These are phyloP conservation scores for Drosophila fulvimacula DNA, from an alignment of 2,888 invertebrate species.

Conservation along the genomic window DNA sequence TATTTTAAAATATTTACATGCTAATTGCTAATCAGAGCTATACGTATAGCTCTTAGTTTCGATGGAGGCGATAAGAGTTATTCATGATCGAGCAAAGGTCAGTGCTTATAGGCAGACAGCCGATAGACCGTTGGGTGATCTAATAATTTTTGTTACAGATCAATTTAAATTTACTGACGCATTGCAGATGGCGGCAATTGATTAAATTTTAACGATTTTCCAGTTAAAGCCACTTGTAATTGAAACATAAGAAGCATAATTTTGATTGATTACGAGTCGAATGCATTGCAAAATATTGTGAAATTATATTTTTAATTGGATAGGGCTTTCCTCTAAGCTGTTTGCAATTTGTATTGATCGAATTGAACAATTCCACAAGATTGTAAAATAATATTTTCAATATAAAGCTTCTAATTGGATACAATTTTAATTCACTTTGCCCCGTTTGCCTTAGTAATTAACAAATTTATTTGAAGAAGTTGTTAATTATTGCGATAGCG, in stretches of 20 bases:
- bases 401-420: constrained; percentile 11
- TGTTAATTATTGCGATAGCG: constrained; percentile 42
- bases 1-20: not conserved
- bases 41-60: not conserved
- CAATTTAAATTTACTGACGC: not conserved
- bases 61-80: not conserved
- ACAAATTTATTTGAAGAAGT: constrained; percentile 8
- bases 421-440: not conserved
- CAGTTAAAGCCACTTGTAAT: constrained; percentile 4
- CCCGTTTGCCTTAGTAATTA: not conserved
- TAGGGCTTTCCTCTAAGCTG: not conserved
- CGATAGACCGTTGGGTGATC: not conserved
- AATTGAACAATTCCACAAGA: not conserved
- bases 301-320: constrained; percentile 21
- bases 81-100: constrained; percentile 1
- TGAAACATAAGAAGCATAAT: not conserved
- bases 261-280: constrained; percentile 22
- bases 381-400: not conserved
- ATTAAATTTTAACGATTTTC: not conserved
- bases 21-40: not conserved
- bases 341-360: not conserved
- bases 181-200: constrained; percentile 9
- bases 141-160: not conserved
- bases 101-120: not conserved
- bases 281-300: constrained; percentile 12